phyloP scores from a whole-genome alignment of 2,113 vertebrate species.

The Indicator indicator region DNA sequence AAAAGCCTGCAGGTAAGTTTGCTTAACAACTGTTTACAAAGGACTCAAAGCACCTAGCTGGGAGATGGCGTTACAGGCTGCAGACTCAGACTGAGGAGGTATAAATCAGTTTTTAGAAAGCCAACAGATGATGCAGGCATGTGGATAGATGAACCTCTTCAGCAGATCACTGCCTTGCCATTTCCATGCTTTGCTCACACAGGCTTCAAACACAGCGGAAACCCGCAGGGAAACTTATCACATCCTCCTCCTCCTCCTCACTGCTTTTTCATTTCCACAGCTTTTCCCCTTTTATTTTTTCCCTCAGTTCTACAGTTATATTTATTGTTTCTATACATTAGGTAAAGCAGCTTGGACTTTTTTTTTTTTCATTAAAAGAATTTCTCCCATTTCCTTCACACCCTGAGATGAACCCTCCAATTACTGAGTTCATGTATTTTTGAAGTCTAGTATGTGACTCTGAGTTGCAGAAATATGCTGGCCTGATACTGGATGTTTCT shows the following conservation, averaged over 20 bases:
- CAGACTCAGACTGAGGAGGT: not conserved
- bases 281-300: not conserved
- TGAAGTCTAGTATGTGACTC: not conserved
- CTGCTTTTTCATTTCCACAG: not conserved
- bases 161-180: fast-evolving
- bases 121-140: not conserved
- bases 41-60: not conserved
- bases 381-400: fast-evolving
- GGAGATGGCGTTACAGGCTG: not conserved
- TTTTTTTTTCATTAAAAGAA: not conserved
- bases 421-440: not conserved
- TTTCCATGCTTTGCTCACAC: fast-evolving
- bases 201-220: fast-evolving
- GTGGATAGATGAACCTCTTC: not conserved
- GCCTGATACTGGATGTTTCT: not conserved
- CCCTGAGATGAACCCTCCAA: fast-evolving
- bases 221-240: not conserved
- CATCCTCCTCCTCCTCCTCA: not conserved
- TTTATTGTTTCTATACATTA: conserved; percentile 24
- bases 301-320: not conserved
- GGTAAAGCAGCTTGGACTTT: not conserved
- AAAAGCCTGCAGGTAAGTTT: fast-evolving
- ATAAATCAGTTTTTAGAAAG: not conserved
- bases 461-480: not conserved
- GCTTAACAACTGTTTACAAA: fast-evolving